Conservation (phyloP, 1,140 invertebrate genomes). For the Zelostemma sp. region DNA sequence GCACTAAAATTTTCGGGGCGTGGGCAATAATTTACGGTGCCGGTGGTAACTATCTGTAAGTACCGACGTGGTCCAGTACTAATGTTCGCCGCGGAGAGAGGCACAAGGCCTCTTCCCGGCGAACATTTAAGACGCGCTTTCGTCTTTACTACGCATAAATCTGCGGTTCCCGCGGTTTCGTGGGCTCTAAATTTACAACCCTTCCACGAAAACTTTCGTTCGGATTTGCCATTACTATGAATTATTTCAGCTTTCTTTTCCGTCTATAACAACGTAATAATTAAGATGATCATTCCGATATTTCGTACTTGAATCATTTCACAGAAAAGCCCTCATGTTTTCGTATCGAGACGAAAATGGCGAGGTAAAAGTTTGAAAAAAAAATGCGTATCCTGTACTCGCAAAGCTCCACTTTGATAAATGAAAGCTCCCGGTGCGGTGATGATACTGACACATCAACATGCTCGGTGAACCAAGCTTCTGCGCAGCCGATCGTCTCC, state of each 20-base stretch:
- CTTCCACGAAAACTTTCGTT: slow-evolving; percentile 59
- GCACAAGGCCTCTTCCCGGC: slow-evolving; percentile 24
- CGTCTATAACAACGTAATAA: neutral
- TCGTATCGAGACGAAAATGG: too few species aligned
- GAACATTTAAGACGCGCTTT: slow-evolving; percentile 45
- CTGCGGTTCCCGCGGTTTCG: slow-evolving; percentile 55
- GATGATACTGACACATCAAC: slow-evolving; percentile 31
- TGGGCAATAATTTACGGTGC: slow-evolving; percentile 67
- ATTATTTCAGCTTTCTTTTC: slow-evolving; percentile 8
- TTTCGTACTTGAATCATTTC: too few species aligned
- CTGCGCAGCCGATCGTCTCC: slow-evolving; percentile 57
- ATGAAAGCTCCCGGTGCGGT: slow-evolving; percentile 18
- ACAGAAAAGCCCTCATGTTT: too few species aligned
- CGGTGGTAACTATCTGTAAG: slow-evolving; percentile 65
- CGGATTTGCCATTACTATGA: slow-evolving; percentile 12
- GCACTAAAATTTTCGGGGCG: slow-evolving; percentile 64
- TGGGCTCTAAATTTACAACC: slow-evolving; percentile 50
- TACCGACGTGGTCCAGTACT: slow-evolving; percentile 55
- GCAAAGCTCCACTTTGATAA: neutral
- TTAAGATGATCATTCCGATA: too few species aligned
- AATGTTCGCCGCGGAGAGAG: slow-evolving; percentile 53
- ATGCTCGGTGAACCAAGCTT: slow-evolving; percentile 47
- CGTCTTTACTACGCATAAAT: slow-evolving; percentile 66
- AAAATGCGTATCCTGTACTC: slow-evolving; percentile 4
- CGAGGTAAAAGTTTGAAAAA: too few species aligned